A percentile compares a stretch with the other conserved stretches of the same genome.
phyloP scores from a whole-genome alignment of 1,140 invertebrate species.

The Globodera ellingtonae region DNA sequence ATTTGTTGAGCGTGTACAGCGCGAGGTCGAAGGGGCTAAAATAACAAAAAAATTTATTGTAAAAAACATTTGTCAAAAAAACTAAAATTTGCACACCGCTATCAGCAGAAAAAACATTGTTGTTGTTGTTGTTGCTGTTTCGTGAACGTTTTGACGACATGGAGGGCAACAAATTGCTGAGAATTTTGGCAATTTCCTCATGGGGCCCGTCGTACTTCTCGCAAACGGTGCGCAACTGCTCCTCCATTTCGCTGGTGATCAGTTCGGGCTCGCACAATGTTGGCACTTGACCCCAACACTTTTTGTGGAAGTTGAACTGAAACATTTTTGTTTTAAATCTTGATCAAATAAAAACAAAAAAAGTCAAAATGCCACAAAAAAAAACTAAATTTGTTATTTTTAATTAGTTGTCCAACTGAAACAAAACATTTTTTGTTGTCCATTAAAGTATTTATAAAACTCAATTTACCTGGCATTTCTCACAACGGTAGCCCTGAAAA shows the following conservation, averaged over 20 bases:
- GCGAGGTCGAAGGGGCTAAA: no score
- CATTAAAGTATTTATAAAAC: no score
- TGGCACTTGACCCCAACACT: constrained; percentile 54
- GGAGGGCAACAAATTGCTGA: constrained; percentile 39
- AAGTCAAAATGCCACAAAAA: not conserved
- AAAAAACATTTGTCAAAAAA: no score
- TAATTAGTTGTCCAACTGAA: not conserved
- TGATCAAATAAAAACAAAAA: not conserved
- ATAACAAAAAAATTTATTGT: no score
- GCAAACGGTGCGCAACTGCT: constrained; percentile 46
- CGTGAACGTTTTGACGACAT: constrained; percentile 4
- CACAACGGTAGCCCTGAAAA: constrained; percentile 45
- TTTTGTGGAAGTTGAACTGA: constrained; percentile 51
- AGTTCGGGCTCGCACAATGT: constrained; percentile 45
- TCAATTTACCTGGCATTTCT: constrained; percentile 25
- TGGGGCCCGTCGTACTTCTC: constrained; percentile 44
- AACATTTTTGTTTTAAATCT: not conserved
- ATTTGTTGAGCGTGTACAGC: no score
- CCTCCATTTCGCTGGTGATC: constrained; percentile 48
- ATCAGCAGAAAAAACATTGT: not conserved
- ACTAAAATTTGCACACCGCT: not conserved
- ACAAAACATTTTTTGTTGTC: not conserved
- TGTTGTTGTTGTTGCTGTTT: not conserved
- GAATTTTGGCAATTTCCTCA: constrained; percentile 39
- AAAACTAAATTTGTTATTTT: not conserved